Evolutionary conservation across 2,888 invertebrate genomes (phyloP), one percentile per base, ranked within the genome.

Genomic region (Leptinotarsa haldemani): DNA sequence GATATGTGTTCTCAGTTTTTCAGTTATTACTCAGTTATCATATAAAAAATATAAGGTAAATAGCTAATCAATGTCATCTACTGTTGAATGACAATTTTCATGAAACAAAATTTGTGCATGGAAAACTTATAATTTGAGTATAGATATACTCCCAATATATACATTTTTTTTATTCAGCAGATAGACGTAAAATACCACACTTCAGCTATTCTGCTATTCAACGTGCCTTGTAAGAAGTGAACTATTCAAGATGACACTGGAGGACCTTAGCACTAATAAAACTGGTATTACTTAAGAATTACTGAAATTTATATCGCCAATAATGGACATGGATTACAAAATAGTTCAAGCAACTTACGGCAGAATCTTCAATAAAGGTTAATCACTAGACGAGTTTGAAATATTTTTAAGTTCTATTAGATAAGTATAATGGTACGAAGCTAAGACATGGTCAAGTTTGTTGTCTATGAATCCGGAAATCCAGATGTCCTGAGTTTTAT

Each of bases 241-340:
- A 30, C 15, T 30, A 61, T 64, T 52, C 53, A 40, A 70, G 64
- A 70, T 70, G 20, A 70, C 65, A 70, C 69, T 48, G 25, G 66
- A 70, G 70, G 73, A 73, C 73, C 73, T 73, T 73, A 73, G 73
- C 73, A 73, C 73, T 70, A 73, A 65, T 73, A 70, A 73, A 69
- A 73, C 73, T 46, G 50, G 73, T 73, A 65, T 73, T 66, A 70
- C 69, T 16, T 46, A 73, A 73, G 73, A 69, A 46, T 73, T 69
- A 66, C 65, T 73, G 69, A 73, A 70, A 71, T 69, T 65, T 65
- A 40, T 73, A 58, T 69, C 48, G 61, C 67, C 48, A 50, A 66
- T 66, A 52, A 66, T 66, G 25, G 52, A 52, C 52, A 25, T 66
- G 13, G 16, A 22, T 66, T 66, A n/a, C 66, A 52, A 66, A 66